Conservation (phyloP, 2,113 vertebrate species). For the Sarotherodon lohbergeri region DNA sequence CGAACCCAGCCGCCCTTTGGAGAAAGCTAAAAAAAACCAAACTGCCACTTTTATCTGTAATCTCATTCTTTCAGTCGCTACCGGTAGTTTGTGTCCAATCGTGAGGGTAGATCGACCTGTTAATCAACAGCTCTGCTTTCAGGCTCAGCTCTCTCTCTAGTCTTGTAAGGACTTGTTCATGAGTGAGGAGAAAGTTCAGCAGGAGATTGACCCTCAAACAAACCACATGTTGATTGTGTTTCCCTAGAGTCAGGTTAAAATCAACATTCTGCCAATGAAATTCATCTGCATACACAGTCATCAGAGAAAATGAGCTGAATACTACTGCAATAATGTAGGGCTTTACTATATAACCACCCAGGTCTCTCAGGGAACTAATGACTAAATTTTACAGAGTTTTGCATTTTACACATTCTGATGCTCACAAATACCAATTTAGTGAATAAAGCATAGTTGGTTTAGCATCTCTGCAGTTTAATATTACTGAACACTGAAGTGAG, state of each 20-base stretch:
- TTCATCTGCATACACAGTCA: background rate
- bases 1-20: background rate
- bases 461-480: background rate
- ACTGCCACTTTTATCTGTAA: background rate
- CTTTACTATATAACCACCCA: background rate
- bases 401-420: background rate
- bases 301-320: background rate
- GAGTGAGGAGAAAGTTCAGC: background rate
- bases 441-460: background rate
- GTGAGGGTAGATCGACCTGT: background rate
- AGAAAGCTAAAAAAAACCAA: background rate
- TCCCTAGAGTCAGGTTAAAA: background rate
- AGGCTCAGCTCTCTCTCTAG: background rate
- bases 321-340: accelerated
- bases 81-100: background rate
- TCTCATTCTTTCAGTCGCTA: background rate
- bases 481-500: background rate
- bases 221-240: background rate
- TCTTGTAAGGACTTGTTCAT: background rate
- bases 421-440: accelerated
- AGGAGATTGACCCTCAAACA: background rate
- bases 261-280: background rate
- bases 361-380: background rate
- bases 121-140: background rate
- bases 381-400: background rate